Evolutionary conservation across 2,888 invertebrate species (phyloP), one percentile per base, ranked within the genome.

Genomic region (Cheilosia soror): DNA sequence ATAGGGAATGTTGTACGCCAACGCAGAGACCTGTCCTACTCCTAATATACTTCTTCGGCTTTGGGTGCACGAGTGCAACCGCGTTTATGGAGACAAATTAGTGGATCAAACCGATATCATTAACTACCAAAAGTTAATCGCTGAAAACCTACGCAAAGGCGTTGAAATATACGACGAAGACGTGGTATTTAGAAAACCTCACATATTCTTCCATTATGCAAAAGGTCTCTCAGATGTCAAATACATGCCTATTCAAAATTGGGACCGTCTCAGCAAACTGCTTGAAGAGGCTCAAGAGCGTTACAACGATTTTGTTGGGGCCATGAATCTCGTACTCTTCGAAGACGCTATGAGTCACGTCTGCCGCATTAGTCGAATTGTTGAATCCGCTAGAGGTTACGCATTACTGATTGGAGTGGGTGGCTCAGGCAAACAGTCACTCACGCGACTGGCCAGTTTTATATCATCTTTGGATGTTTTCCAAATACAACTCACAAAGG

Each of bases 341-440:
- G 98, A 98, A 90, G 98, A 98, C 91, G 98, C 98, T 13, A 97
- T 98, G 96, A 94, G 95, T 87, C 98, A 98, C 90, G 95, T 98
- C 65, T 97, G 97, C 92, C 94, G 96, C 88, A 98, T 98, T 81
- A 98, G 97, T 91, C 95, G 98, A 73, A 98, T 98, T 88, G 93
- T 98, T 89, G 98, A 98, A 92, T 95, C 96, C 1, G 97, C 98
- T 0, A 94, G 98, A 88, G 98, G 98, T 13, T 98, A 98, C 90
- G 98, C 98, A 0, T 93, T 98, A 31, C 93, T 98, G 15, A 96
- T 98, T 27, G 98, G 98, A 31, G 98, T 98, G 0, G 98, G 98
- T 49, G 98, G 98, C 40, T 97, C 97, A 75, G 98, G 98, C 62
- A 98, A 98, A 90, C 98, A 98, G 92, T 97, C 97, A 4, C 93